These are phyloP conservation scores for Cyanistes caeruleus DNA, from an alignment of 2,113 vertebrate genomes.

Conservation along the genomic window DNA sequence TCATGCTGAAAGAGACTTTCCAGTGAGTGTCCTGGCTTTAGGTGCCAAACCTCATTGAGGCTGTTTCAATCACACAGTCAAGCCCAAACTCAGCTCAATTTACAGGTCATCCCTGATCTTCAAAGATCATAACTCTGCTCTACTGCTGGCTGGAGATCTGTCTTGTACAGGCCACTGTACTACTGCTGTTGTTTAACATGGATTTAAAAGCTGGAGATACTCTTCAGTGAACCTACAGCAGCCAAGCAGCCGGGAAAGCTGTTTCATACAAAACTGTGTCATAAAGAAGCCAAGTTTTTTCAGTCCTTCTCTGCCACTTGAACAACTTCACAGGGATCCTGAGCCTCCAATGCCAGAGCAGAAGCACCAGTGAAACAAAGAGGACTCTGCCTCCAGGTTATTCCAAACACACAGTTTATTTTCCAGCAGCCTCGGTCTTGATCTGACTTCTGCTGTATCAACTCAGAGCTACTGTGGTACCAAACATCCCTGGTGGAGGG, in stretches of 20 bases:
- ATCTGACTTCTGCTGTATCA: background rate
- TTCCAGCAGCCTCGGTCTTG: background rate
- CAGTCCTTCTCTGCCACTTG: background rate
- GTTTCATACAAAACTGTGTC: background rate
- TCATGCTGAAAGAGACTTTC: background rate
- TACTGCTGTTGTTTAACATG: background rate
- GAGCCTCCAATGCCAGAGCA: background rate
- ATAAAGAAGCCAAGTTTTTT: background rate
- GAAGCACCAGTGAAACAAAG: background rate
- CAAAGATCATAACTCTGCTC: background rate
- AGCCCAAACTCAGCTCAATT: background rate
- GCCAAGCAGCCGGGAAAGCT: background rate
- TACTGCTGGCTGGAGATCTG: background rate
- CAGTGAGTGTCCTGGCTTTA: background rate
- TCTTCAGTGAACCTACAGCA: background rate
- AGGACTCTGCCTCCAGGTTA: background rate
- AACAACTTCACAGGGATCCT: background rate
- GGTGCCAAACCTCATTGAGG: background rate
- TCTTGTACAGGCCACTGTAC: rapidly evolving
- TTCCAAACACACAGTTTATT: rapidly evolving
- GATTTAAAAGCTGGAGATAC: background rate
- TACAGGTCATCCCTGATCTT: background rate
- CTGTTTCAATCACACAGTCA: background rate
- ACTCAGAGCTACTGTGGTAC: rapidly evolving
- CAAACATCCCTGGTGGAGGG: background rate